Evolutionary conservation across 2,888 invertebrate species (phyloP).

Genomic region (Autographa gamma): DNA sequence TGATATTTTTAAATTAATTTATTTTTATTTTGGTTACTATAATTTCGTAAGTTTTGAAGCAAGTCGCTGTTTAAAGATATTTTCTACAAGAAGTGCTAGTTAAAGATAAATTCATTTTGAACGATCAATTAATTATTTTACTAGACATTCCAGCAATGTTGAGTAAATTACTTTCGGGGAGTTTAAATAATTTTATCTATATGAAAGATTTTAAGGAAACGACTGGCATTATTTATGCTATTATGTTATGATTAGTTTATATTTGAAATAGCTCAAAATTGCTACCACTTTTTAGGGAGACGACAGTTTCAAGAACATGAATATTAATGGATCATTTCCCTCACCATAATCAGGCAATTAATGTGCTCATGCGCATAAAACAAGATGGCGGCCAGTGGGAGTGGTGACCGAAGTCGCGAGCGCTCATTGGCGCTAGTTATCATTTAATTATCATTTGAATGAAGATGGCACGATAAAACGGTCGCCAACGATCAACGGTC

Average conservation of each 20-base stretch:
- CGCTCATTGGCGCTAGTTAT: constrained; percentile 79
- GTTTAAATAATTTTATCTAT: not conserved
- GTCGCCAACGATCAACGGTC: constrained; percentile 49
- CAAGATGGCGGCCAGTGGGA: constrained; percentile 84
- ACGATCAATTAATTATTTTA: constrained; percentile 25
- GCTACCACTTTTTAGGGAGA: constrained; percentile 8
- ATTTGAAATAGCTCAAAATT: not conserved
- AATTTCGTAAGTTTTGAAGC: constrained; percentile 28
- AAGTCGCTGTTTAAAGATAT: constrained; percentile 44
- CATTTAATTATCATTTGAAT: constrained; percentile 74
- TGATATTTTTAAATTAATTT: too few relatives aligned
- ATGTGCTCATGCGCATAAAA: constrained; percentile 78
- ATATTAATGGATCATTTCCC: constrained; percentile 47
- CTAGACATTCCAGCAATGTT: constrained; percentile 20
- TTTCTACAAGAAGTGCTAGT: constrained; percentile 13
- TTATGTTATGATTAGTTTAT: not conserved
- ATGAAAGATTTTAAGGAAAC: not conserved
- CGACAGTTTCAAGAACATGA: constrained; percentile 23
- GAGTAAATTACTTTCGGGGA: constrained; percentile 19
- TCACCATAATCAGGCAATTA: constrained; percentile 69
- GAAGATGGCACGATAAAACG: constrained; percentile 68
- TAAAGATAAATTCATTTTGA: too few relatives aligned
- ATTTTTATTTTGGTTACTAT: constrained; percentile 10
- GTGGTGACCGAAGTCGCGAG: constrained; percentile 72
- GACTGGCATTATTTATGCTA: too few relatives aligned